Base-by-base conservation (phyloP, 2,797 vertebrate genomes). In the Lophius americanus region DNA sequence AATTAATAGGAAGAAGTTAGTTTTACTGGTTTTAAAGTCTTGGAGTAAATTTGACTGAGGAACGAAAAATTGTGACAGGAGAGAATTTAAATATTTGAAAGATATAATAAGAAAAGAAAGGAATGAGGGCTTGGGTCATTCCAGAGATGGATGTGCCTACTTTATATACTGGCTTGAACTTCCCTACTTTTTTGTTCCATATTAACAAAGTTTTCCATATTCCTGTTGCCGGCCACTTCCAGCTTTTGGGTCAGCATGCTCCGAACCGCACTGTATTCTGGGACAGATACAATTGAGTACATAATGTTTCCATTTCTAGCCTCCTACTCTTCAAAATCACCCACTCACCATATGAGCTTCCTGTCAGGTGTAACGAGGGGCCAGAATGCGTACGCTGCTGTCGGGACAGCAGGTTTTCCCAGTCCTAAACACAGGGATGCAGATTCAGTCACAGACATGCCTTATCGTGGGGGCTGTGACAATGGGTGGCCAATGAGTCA, bases 401-500 rank as follows among this genome's bases (percentile, higher is more conserved):
- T 87, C 85, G 89, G 90, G 89, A 76, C 87, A 73, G 76, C 85
- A 85, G 88, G n/a, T 89, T 91, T 89, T 81, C 71, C 60, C 64
- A 71, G 73, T 56, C 33, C 66, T 58, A 60, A 54, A 73, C 62
- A 55, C 72, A 51, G 38, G 73, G 67, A 61, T 5, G 3, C 68
- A 71, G 74, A 86, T 84, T 81, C 85, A 88, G 90, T 90, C 88
- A 81, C 84, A 89, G 81, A 82, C 80, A 4, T 68, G 68, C 64
- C 56, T 85, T 76, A 65, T 69, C 74, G 64, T 54, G 75, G 76
- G 79, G 79, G 54, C 70, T 68, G 58, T 66, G 85, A 57, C 50
- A 60, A n/a, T 52, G 76, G 60, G 76, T 83, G 80, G 83, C 79
- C 67, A 68, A 46, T 36, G 60, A 43, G 59, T 56, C 53, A 57